Percentiles rank a stretch among this genome's conserved stretches.
Conservation (phyloP, 2,888 invertebrate species). For the Zaprionus obscuricornis region DNA sequence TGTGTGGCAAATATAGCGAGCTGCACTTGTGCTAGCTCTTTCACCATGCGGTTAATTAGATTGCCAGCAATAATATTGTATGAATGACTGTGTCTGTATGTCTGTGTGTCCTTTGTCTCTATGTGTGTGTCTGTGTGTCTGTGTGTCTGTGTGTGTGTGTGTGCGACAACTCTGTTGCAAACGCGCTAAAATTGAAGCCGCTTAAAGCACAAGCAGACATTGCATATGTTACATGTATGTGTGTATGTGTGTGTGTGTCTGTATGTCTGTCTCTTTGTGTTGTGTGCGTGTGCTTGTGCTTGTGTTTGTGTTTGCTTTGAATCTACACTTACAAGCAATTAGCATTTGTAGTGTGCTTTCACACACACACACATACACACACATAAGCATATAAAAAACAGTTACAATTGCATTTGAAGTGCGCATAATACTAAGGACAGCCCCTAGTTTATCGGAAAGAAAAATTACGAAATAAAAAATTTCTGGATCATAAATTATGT, state of each 20-base stretch:
- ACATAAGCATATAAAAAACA: conserved; percentile 3
- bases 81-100: conserved; percentile 16
- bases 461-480: too few relatives aligned
- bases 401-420: not conserved
- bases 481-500: too few relatives aligned
- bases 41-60: conserved; percentile 63
- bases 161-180: conserved; percentile 5
- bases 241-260: conserved; percentile 7
- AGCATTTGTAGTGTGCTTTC: conserved; percentile 62
- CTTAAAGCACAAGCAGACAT: not conserved
- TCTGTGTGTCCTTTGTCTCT: too few relatives aligned
- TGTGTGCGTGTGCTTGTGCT: too few relatives aligned
- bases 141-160: not conserved
- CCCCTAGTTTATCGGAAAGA: too few relatives aligned
- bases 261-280: too few relatives aligned
- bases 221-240: not conserved
- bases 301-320: too few relatives aligned
- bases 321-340: conserved; percentile 61
- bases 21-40: not conserved
- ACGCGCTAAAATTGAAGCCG: conserved; percentile 28
- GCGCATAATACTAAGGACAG: too few relatives aligned
- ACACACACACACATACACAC: conserved; percentile 17
- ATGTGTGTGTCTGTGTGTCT: not conserved
- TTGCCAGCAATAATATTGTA: conserved; percentile 69
- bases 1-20: conserved; percentile 39